Evolutionary conservation across 2,113 vertebrate genomes (phyloP), one percentile per base, ranked within the genome.

Genomic region (Corythornis cristatus): DNA sequence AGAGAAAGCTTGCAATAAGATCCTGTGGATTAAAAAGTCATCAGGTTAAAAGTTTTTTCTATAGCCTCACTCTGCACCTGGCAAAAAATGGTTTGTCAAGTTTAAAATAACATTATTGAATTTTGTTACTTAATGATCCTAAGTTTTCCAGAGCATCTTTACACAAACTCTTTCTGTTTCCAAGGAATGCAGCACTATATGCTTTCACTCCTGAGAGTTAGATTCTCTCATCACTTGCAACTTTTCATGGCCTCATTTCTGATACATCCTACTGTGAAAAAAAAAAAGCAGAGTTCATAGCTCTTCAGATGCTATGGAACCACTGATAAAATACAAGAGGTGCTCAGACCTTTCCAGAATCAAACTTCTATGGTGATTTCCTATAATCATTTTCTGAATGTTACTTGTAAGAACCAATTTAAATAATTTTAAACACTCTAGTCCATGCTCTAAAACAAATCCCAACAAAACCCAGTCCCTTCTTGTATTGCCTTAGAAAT

Each of bases 1-100:
- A 97, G 94, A 97, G 98, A 98, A 87, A 98, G 97, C 96, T 97
- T 98, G 91, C 98, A 98, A 82, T 98, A 97, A 97, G 97, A 98
- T 95, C 98, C 99, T 99, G 93, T 83, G 89, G 90, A 85, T 95
- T 50, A 94, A 97, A 98, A 92, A 96, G 20, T 64, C 58, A 58
- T 72, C 31, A 54, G 53, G 31, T 81, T 61, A 89, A 80, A 60
- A 8, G 12, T 16, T 65, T 70, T 91, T 72, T 54, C 65, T 45
- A 42, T 42, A 88, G 11, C 11, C 8, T 88, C 60, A 46, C 43
- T 93, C 90, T 85, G 57, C 29, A 62, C n/a, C 66, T 83, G 40
- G 56, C 53, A 90, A 78, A 58, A 9, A 68, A 64, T 9, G 26
- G 21, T 43, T 82, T 66, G 26, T 68, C 20, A 90, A 46, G 50